A percentile compares a stretch with the other conserved stretches of the same genome.
These are phyloP conservation scores for Nibea coibor DNA, from an alignment of 2,113 vertebrate species.

Conservation along the genomic window DNA sequence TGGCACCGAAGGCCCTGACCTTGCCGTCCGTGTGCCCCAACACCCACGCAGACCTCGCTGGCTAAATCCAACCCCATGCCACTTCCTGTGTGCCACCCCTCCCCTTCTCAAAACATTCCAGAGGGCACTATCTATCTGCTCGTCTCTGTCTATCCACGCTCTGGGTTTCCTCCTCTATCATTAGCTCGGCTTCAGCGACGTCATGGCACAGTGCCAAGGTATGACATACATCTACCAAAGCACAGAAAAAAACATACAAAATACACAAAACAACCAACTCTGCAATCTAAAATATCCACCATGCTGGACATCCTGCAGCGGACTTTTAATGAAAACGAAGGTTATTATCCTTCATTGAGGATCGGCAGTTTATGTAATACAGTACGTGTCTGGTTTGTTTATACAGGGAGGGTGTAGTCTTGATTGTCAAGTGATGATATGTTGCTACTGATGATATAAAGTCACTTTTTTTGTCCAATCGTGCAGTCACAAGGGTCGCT, in stretches of 20 bases:
- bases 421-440: slow-evolving; percentile 22
- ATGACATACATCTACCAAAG: slow-evolving; percentile 18
- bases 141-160: slow-evolving; percentile 41
- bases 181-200: slow-evolving; percentile 30
- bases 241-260: not conserved
- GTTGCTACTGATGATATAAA: slow-evolving; percentile 9
- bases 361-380: not conserved
- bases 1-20: slow-evolving; percentile 46
- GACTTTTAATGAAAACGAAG: not conserved
- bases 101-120: slow-evolving; percentile 69
- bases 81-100: slow-evolving; percentile 69
- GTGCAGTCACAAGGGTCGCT: not conserved
- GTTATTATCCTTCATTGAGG: not conserved
- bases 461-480: not conserved
- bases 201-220: slow-evolving; percentile 39
- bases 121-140: slow-evolving; percentile 43
- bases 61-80: slow-evolving; percentile 54
- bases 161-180: slow-evolving; percentile 56
- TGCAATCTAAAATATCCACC: not conserved
- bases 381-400: slow-evolving; percentile 28
- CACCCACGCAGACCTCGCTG: slow-evolving; percentile 49
- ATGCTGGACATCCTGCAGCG: not conserved
- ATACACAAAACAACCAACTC: not conserved
- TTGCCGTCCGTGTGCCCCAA: slow-evolving; percentile 6
- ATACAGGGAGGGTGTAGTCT: slow-evolving; percentile 1